phyloP scores from a whole-genome alignment of 1,140 invertebrate genomes.

The Leptinotarsa lineolata region DNA sequence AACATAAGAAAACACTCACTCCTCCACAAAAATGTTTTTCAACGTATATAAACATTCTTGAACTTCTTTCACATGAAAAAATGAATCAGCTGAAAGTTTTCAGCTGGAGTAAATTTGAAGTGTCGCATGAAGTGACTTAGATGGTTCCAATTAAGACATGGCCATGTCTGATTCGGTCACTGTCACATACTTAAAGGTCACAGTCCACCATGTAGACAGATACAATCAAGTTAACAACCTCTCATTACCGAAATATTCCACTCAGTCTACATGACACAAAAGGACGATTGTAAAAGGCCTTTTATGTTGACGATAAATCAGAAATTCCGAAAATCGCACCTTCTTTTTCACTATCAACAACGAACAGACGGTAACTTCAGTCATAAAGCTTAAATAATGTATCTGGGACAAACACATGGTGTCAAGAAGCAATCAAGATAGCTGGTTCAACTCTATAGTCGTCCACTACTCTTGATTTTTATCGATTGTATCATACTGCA shows the following conservation, averaged over 20 bases:
- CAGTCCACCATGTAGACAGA: too few species aligned
- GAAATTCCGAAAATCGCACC: slow-evolving; percentile 19
- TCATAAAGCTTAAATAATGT: slow-evolving; percentile 26
- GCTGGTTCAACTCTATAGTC: slow-evolving; percentile 27
- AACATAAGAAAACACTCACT: too few species aligned
- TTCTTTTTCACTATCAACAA: slow-evolving; percentile 9
- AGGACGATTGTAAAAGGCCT: slow-evolving; percentile 7
- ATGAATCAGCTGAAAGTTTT: too few species aligned
- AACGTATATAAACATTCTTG: too few species aligned
- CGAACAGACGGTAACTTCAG: slow-evolving; percentile 18
- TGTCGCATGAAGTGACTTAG: too few species aligned
- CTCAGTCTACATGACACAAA: neutral
- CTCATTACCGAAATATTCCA: slow-evolving; percentile 8
- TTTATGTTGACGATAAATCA: slow-evolving; percentile 22
- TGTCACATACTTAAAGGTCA: too few species aligned
- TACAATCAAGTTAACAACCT: neutral
- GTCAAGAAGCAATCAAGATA: slow-evolving; percentile 46
- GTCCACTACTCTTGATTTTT: slow-evolving; percentile 38
- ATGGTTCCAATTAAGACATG: too few species aligned
- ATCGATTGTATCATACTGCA: slow-evolving; percentile 44
- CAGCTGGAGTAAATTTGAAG: too few species aligned
- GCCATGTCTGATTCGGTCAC: too few species aligned
- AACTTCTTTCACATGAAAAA: too few species aligned
- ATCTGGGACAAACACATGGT: slow-evolving; percentile 46
- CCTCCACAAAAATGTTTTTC: too few species aligned